Evolutionary conservation across 2,888 invertebrate species (phyloP).

Genomic region (Gisinianus flammeolus): DNA sequence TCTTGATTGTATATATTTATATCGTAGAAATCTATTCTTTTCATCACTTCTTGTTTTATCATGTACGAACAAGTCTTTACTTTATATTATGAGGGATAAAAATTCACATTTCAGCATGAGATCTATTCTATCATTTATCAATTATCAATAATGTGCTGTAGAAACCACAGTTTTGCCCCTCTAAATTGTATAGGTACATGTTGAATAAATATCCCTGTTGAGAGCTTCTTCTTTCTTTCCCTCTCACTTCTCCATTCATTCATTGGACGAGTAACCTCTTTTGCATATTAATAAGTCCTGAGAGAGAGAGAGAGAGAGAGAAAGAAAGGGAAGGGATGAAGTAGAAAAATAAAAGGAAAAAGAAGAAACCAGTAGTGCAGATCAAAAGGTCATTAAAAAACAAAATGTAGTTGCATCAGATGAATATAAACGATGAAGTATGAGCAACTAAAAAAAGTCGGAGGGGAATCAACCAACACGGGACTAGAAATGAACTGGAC

Average conservation of each 20-base stretch:
- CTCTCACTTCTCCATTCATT: neutral
- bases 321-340: constrained; percentile 4
- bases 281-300: neutral
- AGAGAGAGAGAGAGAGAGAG: neutral
- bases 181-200: no score
- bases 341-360: neutral
- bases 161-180: no score
- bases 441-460: neutral
- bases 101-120: no score
- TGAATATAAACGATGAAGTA: neutral
- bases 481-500: neutral
- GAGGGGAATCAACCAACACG: constrained; percentile 11
- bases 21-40: no score
- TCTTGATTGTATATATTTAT: no score
- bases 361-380: constrained; percentile 15
- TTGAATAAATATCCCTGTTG: neutral
- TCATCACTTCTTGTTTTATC: no score
- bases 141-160: no score
- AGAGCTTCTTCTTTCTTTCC: neutral
- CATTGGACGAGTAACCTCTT: neutral
- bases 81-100: no score
- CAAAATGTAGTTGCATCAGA: constrained; percentile 1
- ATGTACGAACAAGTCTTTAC: no score
- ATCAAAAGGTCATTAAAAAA: constrained; percentile 22
- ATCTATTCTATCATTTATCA: no score